Evolutionary conservation across 2,888 invertebrate genomes (phyloP), one percentile per base, ranked within the genome.

Genomic region (Coenonympha glycerion): DNA sequence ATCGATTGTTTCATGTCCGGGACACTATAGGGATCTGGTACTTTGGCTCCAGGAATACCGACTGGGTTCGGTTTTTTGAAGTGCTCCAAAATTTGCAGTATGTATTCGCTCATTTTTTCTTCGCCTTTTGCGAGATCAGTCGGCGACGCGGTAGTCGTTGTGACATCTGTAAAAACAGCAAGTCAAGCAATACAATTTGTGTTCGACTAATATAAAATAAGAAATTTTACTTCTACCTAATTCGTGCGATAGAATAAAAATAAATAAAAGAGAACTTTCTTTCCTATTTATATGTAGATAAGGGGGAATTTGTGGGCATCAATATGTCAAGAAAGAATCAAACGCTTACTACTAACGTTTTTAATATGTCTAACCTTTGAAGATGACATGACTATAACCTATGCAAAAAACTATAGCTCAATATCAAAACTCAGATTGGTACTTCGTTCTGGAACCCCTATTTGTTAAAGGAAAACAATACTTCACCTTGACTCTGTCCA

Each of bases 21-120:
- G 16, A 96, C 92, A 0, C 89, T 79, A 84, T 94, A 91, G 0
- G 96, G 96, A 69, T 96, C 96, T 0, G 93, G 93, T 45, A 96
- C 89, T 2, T 92, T 90, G 0, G 91, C 92, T 0, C 93, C 93
- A 0, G 95, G 95, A 13, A 96, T 72, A 5, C 95, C 95, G 3
- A 93, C 85, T 0, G 95, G 95, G 74, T 95, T 93, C 15, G 91
- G 88, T 68, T 94, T 91, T 73, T 95, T 93, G 74, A 92, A 95
- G 70, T 95, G 95, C 47, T 93, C 92, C 40, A 96, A 68, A n/a
- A 95, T 84, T 9, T 88, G 85, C 34, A 92, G 82, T 31, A 95
- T 89, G 68, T 92, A 91, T 53, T 93, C 91, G 53, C 93, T 92
- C 48, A 95, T 81, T 65, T 90, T 92, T 66, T 91, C 90, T 71